Conservation (phyloP, 2,888 invertebrate species). For the Quadroppia sp. region DNA sequence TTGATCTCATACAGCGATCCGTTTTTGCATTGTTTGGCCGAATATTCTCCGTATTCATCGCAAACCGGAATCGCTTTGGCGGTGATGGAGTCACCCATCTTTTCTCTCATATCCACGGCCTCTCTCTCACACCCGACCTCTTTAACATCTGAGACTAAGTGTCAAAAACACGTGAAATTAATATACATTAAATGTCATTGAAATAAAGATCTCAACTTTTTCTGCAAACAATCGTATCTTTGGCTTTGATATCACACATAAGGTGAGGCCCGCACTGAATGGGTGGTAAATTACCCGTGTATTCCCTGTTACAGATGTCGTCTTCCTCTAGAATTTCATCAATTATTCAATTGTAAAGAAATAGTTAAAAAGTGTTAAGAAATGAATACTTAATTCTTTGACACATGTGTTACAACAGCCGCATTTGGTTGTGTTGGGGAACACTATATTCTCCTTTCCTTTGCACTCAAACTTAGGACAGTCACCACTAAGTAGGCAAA, state of each 20-base stretch:
- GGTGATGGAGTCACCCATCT: not conserved
- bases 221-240: not conserved
- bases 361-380: too few species aligned
- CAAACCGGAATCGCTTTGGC: conserved; percentile 59
- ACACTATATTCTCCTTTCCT: conserved; percentile 1
- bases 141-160: not conserved
- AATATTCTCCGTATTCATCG: conserved; percentile 62
- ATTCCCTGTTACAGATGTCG: conserved; percentile 37
- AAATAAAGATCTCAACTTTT: too few species aligned
- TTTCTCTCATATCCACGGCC: not conserved
- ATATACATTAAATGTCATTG: too few species aligned
- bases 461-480: conserved; percentile 42
- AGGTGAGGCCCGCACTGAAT: conserved; percentile 44
- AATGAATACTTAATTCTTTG: conserved; percentile 41
- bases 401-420: conserved; percentile 49
- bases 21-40: conserved; percentile 61
- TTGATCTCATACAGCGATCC: conserved; percentile 61
- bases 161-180: too few species aligned
- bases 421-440: conserved; percentile 46
- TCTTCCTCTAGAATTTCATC: conserved; percentile 39
- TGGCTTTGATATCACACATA: conserved; percentile 33
- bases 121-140: not conserved
- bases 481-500: conserved; percentile 5
- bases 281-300: conserved; percentile 25
- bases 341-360: too few species aligned